These are phyloP conservation scores for Cremastinae sp. DNA, from an alignment of 2,888 invertebrate genomes.

Conservation along the genomic window DNA sequence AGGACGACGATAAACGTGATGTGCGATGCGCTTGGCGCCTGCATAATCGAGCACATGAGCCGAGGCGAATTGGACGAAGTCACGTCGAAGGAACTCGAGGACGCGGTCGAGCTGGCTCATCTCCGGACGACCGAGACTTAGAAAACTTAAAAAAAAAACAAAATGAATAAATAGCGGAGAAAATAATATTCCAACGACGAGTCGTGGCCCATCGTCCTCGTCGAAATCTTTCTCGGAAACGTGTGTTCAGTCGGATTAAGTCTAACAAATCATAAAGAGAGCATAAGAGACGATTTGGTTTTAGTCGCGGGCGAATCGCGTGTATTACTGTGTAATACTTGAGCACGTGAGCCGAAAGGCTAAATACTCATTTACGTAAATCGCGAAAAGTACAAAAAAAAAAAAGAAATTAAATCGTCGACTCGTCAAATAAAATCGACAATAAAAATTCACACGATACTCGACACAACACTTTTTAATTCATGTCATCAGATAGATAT, in stretches of 20 bases:
- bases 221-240: neutral
- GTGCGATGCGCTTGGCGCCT: constrained; percentile 96
- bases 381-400: constrained; percentile 15
- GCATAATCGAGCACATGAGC: constrained; percentile 93
- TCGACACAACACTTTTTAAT: neutral
- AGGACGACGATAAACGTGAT: constrained; percentile 96
- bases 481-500: constrained; percentile 8
- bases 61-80: constrained; percentile 85
- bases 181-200: neutral
- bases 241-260: neutral
- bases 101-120: constrained; percentile 72
- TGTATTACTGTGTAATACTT: constrained; percentile 57
- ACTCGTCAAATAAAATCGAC: neutral
- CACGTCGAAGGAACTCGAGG: constrained; percentile 65
- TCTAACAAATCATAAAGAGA: neutral
- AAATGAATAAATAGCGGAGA: neutral
- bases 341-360: constrained; percentile 45
- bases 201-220: neutral
- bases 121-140: constrained; percentile 69
- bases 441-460: neutral
- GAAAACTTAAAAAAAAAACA: constrained; percentile 19
- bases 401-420: constrained; percentile 13
- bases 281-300: constrained; percentile 16
- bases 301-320: constrained; percentile 18
- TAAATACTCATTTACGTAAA: constrained; percentile 51